Conservation (phyloP, 2,888 invertebrate genomes). For the Agrotis ipsilon region DNA sequence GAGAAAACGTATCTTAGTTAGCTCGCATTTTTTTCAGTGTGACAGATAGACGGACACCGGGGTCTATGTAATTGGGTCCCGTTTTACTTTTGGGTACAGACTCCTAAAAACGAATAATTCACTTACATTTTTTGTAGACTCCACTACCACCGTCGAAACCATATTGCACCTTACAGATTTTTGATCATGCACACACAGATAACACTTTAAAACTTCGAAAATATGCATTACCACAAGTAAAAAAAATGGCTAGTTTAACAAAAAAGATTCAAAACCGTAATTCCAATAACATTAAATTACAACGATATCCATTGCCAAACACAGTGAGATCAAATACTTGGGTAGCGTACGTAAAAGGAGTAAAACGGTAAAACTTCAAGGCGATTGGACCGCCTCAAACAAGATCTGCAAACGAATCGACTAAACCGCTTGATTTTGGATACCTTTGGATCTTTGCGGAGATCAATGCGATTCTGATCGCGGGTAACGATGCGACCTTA, state of each 20-base stretch:
- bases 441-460: conserved; percentile 59
- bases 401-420: conserved; percentile 61
- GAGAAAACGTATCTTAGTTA: too few relatives aligned
- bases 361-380: conserved; percentile 62
- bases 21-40: too few relatives aligned
- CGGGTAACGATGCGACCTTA: conserved; percentile 57
- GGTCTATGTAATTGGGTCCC: too few relatives aligned
- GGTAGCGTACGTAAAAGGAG: conserved; percentile 40
- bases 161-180: background rate
- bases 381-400: conserved; percentile 58
- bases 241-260: background rate
- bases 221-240: background rate
- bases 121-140: too few relatives aligned
- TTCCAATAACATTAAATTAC: conserved; percentile 24
- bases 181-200: background rate
- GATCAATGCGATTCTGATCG: conserved; percentile 67
- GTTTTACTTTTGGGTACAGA: too few relatives aligned
- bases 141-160: too few relatives aligned
- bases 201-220: background rate
- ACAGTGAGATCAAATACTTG: conserved; percentile 40
- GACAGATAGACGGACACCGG: too few relatives aligned
- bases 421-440: conserved; percentile 62
- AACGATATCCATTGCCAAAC: conserved; percentile 37
- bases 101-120: too few relatives aligned
- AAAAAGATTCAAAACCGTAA: background rate